These are phyloP conservation scores for Chymomyza procnemis DNA, from an alignment of 2,888 invertebrate genomes.

Conservation along the genomic window DNA sequence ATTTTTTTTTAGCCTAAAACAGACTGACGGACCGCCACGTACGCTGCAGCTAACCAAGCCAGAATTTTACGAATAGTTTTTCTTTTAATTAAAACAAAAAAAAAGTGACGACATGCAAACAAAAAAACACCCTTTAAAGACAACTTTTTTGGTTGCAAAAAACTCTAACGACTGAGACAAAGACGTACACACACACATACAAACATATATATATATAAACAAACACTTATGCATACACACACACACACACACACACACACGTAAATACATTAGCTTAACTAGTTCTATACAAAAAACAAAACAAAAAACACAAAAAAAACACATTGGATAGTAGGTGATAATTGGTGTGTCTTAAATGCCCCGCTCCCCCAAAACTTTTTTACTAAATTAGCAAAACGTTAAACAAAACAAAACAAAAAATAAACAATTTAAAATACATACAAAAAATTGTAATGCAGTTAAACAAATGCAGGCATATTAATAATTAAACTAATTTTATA, in stretches of 20 bases:
- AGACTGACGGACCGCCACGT: conserved; percentile 66
- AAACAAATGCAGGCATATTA: conserved; percentile 37
- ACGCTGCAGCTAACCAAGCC: conserved; percentile 40
- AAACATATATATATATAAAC: conserved; percentile 26
- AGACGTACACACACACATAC: conserved; percentile 30
- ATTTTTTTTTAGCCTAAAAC: conserved; percentile 45
- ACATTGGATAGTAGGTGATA: conserved; percentile 69
- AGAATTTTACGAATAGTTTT: too few relatives aligned
- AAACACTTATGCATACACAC: conserved; percentile 26
- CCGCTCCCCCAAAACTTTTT: conserved; percentile 28
- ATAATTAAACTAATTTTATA: conserved; percentile 47
- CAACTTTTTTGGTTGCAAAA: conserved; percentile 11
- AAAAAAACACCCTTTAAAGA: not conserved
- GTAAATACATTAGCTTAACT: conserved; percentile 51
- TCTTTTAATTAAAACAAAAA: too few relatives aligned
- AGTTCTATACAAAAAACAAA: conserved; percentile 37
- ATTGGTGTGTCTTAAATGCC: conserved; percentile 67
- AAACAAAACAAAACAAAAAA: not conserved
- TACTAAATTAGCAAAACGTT: conserved; percentile 44
- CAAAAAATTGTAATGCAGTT: not conserved
- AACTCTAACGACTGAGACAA: conserved; percentile 18
- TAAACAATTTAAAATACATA: conserved; percentile 20
- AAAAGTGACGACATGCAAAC: too few relatives aligned
- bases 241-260: conserved; percentile 27
- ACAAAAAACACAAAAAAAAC: conserved; percentile 42